Evolutionary conservation across 2,888 invertebrate genomes (phyloP).

Genomic region (Pollenia angustigena): DNA sequence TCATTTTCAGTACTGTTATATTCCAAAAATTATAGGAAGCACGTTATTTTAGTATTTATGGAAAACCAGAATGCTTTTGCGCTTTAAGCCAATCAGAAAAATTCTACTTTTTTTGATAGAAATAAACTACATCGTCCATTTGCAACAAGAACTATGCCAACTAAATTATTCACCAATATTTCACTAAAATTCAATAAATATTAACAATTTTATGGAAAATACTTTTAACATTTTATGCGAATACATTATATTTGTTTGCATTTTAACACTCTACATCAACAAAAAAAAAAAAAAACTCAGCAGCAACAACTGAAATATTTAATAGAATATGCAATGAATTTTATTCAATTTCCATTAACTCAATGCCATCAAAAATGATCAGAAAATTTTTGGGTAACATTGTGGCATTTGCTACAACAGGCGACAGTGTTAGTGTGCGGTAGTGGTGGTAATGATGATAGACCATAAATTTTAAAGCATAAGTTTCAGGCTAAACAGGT

Average conservation of each 20-base stretch:
- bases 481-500: slow-evolving; percentile 58
- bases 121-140: too few relatives aligned
- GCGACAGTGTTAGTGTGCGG: neutral
- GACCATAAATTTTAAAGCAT: slow-evolving; percentile 50
- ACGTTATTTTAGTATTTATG: too few relatives aligned
- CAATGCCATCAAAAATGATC: slow-evolving; percentile 51
- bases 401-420: slow-evolving; percentile 12
- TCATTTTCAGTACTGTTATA: too few relatives aligned
- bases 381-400: slow-evolving; percentile 31
- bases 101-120: too few relatives aligned
- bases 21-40: too few relatives aligned
- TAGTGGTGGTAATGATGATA: slow-evolving; percentile 8
- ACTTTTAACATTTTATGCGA: slow-evolving; percentile 39
- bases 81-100: too few relatives aligned
- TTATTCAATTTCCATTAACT: slow-evolving; percentile 46
- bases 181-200: slow-evolving; percentile 38
- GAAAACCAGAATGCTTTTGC: too few relatives aligned
- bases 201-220: slow-evolving; percentile 31
- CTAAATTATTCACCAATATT: slow-evolving; percentile 17
- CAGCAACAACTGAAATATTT: slow-evolving; percentile 27
- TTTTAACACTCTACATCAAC: slow-evolving; percentile 33
- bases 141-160: too few relatives aligned
- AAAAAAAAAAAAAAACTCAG: neutral
- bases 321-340: slow-evolving; percentile 64
- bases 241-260: neutral